Evolutionary conservation across 1,140 invertebrate genomes (phyloP).

Genomic region (Pogonomyrmex californicus): DNA sequence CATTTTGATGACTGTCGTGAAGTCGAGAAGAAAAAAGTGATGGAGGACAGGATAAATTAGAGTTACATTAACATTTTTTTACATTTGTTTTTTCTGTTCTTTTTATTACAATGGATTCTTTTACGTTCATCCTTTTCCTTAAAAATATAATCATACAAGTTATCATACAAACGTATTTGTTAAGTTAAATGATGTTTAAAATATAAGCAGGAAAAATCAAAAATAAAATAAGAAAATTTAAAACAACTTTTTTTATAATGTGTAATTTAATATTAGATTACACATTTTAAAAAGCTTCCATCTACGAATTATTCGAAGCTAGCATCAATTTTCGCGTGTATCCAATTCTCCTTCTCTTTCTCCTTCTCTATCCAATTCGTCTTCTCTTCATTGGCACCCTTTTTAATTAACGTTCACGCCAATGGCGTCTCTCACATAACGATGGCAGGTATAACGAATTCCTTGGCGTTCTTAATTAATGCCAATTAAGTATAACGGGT

Average conservation of each 20-base stretch:
- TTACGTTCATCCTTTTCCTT: background rate
- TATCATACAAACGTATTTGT: background rate
- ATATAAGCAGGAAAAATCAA: background rate
- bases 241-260: background rate
- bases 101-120: background rate
- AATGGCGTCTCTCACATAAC: constrained; percentile 29
- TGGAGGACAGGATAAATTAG: background rate
- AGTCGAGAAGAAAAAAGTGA: background rate
- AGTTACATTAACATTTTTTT: background rate
- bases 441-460: constrained; percentile 56
- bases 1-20: constrained; percentile 2
- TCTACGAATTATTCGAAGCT: constrained; percentile 6
- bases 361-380: too few relatives aligned
- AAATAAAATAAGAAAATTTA: background rate
- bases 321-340: constrained; percentile 41
- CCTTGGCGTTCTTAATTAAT: constrained; percentile 56
- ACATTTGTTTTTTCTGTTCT: background rate
- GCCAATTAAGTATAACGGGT: constrained; percentile 54
- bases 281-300: constrained; percentile 18
- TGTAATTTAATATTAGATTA: background rate
- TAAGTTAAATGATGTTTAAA: background rate
- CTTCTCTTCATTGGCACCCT: constrained; percentile 46
- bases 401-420: constrained; percentile 57
- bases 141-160: background rate
- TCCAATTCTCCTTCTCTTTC: constrained; percentile 49